phyloP scores from a whole-genome alignment of 2,797 vertebrate species.

The Rhinoraja longicauda region DNA sequence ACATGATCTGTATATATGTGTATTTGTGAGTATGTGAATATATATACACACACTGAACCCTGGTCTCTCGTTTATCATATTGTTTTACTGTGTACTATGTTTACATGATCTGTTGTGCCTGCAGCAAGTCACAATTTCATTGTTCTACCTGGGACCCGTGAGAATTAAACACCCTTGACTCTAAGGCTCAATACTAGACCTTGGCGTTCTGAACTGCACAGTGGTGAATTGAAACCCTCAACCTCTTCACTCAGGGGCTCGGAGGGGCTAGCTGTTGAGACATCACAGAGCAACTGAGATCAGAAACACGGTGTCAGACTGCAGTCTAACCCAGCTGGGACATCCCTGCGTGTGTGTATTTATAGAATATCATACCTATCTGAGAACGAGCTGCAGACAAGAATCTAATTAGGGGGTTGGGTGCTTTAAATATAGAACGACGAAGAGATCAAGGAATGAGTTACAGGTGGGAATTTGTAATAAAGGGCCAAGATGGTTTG shows the following conservation, averaged over 20 bases:
- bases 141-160: no score
- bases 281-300: not conserved
- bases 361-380: not conserved
- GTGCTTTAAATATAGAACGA: constrained; percentile 13
- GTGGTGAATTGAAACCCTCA: no score
- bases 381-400: not conserved
- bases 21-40: no score
- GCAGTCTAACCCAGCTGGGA: not conserved
- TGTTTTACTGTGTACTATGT: no score
- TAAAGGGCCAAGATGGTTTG: not conserved
- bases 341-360: not conserved
- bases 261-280: not conserved
- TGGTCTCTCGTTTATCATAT: no score
- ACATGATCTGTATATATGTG: no score
- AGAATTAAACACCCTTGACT: no score
- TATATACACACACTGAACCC: no score
- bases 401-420: not conserved
- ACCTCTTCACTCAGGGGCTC: no score
- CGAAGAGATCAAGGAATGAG: not conserved
- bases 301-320: not conserved
- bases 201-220: not conserved
- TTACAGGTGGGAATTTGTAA: constrained; percentile 7
- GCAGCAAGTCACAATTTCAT: no score
- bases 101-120: no score
- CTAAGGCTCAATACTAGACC: not conserved